Conservation (phyloP, 2,113 vertebrate genomes). For the Calyptommatus sinebrachiatus region DNA sequence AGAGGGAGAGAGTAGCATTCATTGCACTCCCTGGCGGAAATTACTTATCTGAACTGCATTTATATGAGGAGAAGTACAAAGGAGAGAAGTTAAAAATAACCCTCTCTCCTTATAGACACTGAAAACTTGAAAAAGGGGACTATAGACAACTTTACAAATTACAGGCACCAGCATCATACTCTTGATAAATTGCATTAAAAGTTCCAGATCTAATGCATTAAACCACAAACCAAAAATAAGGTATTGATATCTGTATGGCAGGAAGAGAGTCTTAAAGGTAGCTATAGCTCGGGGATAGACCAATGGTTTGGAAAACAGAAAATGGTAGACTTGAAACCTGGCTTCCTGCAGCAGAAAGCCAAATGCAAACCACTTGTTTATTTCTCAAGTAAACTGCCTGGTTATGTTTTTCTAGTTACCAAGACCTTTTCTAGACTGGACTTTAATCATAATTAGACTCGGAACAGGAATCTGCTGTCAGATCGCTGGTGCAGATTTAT, state of each 20-base stretch:
- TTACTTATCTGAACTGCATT: conserved; percentile 17
- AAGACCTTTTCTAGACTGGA: too few species aligned
- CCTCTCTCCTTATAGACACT: neutral
- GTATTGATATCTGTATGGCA: neutral
- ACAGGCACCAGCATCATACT: neutral
- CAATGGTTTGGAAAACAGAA: too few species aligned
- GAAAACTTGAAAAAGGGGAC: conserved; percentile 6
- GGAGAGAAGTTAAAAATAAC: conserved; percentile 20
- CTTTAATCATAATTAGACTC: too few species aligned
- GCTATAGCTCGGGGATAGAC: too few species aligned
- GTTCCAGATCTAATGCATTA: neutral
- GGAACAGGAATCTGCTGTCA: too few species aligned
- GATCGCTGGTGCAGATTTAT: too few species aligned
- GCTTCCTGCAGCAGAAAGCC: too few species aligned
- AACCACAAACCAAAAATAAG: neutral
- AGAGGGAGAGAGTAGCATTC: neutral
- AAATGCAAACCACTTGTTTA: neutral
- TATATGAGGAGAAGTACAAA: conserved; percentile 12
- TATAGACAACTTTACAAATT: conserved; percentile 7
- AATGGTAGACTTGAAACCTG: too few species aligned
- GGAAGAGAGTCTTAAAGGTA: too few species aligned
- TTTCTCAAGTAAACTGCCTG: neutral
- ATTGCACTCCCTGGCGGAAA: conserved; percentile 13
- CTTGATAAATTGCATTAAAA: conserved; percentile 14
- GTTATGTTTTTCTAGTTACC: too few species aligned